phyloP scores from a whole-genome alignment of 2,888 invertebrate genomes.

The Apamea epomidion region DNA sequence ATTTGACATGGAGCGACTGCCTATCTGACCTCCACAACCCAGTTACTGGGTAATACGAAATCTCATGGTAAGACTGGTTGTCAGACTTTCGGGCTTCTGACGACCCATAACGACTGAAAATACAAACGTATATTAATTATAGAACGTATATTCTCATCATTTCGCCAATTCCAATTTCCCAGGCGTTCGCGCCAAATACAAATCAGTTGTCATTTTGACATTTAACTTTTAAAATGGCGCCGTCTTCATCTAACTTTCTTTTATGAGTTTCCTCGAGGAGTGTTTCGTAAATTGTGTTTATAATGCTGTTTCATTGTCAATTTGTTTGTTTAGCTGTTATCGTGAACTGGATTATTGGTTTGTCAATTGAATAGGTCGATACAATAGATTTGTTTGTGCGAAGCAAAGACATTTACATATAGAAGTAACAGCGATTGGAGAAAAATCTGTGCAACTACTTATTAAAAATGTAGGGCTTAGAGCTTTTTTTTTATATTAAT shows the following conservation, averaged over 20 bases:
- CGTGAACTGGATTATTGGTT: slow-evolving; percentile 66
- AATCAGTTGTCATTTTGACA: slow-evolving; percentile 60
- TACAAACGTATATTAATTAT: neutral
- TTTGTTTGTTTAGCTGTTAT: slow-evolving; percentile 62
- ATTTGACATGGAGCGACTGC: no score
- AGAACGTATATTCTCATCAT: neutral
- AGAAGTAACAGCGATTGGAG: slow-evolving; percentile 10
- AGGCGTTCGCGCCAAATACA: slow-evolving; percentile 39
- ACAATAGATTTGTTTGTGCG: slow-evolving; percentile 62
- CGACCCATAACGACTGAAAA: no score
- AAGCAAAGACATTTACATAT: neutral
- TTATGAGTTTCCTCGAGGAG: slow-evolving; percentile 65
- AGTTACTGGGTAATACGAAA: no score
- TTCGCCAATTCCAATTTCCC: slow-evolving; percentile 37
- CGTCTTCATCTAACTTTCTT: slow-evolving; percentile 68
- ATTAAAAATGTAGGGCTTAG: neutral
- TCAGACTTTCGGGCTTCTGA: no score
- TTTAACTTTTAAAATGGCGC: slow-evolving; percentile 71
- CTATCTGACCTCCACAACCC: no score
- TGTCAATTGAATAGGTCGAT: slow-evolving; percentile 59
- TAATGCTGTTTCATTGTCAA: slow-evolving; percentile 67
- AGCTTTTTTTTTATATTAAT: neutral
- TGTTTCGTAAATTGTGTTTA: slow-evolving; percentile 69
- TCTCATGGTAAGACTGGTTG: no score
- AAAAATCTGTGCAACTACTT: neutral